Percentiles rank a stretch among this genome's conserved stretches.
Evolutionary conservation across 1,140 invertebrate species (phyloP).

Genomic region (Dendroctonus ponderosae): DNA sequence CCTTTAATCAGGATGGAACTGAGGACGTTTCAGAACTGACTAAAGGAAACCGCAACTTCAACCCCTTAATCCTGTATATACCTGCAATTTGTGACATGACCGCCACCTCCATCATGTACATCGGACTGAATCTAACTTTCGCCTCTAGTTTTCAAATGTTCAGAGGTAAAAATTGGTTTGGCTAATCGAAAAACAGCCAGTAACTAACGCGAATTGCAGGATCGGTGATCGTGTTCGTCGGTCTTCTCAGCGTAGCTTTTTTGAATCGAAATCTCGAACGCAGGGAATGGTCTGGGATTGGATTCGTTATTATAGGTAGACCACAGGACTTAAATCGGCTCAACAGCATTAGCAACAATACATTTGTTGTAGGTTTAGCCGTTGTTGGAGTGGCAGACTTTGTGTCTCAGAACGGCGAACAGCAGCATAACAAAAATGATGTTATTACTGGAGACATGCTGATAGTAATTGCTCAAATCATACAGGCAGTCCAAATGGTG

Average conservation of each 20-base stretch:
- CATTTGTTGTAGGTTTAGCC: slow-evolving; percentile 57
- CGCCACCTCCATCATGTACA: slow-evolving; percentile 84
- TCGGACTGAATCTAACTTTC: slow-evolving; percentile 89
- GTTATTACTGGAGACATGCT: slow-evolving; percentile 89
- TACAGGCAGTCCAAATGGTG: slow-evolving; percentile 91
- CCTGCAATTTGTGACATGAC: slow-evolving; percentile 84
- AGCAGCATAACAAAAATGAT: slow-evolving; percentile 65
- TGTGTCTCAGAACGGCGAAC: slow-evolving; percentile 53
- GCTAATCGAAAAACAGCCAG: not conserved
- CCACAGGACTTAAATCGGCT: too few species aligned
- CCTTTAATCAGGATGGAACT: slow-evolving; percentile 53
- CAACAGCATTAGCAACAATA: not conserved
- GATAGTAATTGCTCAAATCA: slow-evolving; percentile 87
- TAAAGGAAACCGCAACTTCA: slow-evolving; percentile 70
- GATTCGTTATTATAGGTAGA: slow-evolving; percentile 67
- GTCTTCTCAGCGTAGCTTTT: slow-evolving; percentile 85
- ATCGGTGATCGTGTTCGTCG: slow-evolving; percentile 92
- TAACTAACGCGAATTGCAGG: slow-evolving; percentile 23
- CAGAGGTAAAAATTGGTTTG: slow-evolving; percentile 61
- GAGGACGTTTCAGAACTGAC: slow-evolving; percentile 60
- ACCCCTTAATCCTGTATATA: slow-evolving; percentile 77
- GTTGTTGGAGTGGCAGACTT: slow-evolving; percentile 84
- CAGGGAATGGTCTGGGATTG: slow-evolving; percentile 84
- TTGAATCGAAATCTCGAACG: slow-evolving; percentile 66
- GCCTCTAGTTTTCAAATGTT: slow-evolving; percentile 97